Conservation (phyloP, 2,113 vertebrate species). For the Xyliphius kryptos region DNA sequence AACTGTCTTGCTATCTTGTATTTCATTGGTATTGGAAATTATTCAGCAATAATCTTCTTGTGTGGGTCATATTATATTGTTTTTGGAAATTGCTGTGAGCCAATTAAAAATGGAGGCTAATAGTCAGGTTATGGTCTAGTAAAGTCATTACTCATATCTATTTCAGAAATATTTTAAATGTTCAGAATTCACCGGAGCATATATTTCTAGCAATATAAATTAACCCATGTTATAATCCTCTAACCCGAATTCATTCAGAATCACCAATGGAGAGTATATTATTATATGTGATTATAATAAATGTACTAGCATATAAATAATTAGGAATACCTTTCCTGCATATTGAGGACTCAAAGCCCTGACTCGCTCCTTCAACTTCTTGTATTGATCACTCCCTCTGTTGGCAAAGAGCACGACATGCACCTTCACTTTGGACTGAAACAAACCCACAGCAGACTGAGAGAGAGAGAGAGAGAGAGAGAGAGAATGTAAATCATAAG, state of each 20-base stretch:
- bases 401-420: slow-evolving; percentile 82
- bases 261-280: not conserved
- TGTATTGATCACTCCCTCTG: slow-evolving; percentile 65
- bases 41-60: too few relatives aligned
- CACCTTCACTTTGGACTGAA: slow-evolving; percentile 69
- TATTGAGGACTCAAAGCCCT: slow-evolving; percentile 67
- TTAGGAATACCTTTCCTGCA: slow-evolving; percentile 67
- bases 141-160: too few relatives aligned
- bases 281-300: not conserved
- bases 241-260: not conserved
- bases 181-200: too few relatives aligned
- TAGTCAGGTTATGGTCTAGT: too few relatives aligned
- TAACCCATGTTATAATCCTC: not conserved
- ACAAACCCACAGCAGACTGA: slow-evolving; percentile 78
- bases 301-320: not conserved
- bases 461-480: slow-evolving; percentile 25
- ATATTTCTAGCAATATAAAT: too few relatives aligned
- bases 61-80: too few relatives aligned
- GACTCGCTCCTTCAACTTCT: slow-evolving; percentile 55
- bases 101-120: too few relatives aligned
- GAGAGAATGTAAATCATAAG: too few relatives aligned
- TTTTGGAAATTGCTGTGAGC: too few relatives aligned
- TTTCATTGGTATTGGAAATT: too few relatives aligned
- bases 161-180: too few relatives aligned
- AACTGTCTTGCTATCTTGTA: too few relatives aligned